Evolutionary conservation across 2,797 vertebrate species (phyloP).

Genomic region (Galagoides demidoff): DNA sequence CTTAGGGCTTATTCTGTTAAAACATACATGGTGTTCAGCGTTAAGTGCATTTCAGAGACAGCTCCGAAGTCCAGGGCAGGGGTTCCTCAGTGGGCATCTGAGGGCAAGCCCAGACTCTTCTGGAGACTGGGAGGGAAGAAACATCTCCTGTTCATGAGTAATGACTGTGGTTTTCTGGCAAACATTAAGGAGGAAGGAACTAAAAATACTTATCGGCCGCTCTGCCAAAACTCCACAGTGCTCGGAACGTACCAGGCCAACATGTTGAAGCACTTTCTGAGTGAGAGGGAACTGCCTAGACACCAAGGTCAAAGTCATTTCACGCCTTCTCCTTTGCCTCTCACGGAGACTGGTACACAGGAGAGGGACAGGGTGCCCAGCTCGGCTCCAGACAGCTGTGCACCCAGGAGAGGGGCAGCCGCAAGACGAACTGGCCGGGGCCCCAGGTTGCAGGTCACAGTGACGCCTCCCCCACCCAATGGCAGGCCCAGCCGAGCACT

Average conservation of each 20-base stretch:
- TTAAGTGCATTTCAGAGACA: background rate
- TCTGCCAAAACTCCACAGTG: constrained; percentile 76
- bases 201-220: constrained; percentile 80
- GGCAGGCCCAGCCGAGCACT: background rate
- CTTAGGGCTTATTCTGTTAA: background rate
- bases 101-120: constrained; percentile 34
- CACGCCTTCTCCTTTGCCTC: background rate
- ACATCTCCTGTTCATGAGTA: constrained; percentile 65
- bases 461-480: background rate
- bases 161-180: constrained; percentile 81
- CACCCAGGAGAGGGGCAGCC: background rate
- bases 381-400: background rate
- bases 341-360: background rate
- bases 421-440: background rate
- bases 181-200: constrained; percentile 76
- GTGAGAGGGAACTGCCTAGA: background rate
- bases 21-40: accelerated
- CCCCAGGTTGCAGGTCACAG: background rate
- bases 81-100: background rate
- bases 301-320: constrained; percentile 68
- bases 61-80: background rate
- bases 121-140: constrained; percentile 20
- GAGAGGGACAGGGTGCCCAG: background rate
- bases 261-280: constrained; percentile 50
- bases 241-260: constrained; percentile 67